Percentiles rank a stretch among this genome's conserved stretches.
Conservation (phyloP, 2,888 invertebrate genomes). For the Teleiodes luculella region DNA sequence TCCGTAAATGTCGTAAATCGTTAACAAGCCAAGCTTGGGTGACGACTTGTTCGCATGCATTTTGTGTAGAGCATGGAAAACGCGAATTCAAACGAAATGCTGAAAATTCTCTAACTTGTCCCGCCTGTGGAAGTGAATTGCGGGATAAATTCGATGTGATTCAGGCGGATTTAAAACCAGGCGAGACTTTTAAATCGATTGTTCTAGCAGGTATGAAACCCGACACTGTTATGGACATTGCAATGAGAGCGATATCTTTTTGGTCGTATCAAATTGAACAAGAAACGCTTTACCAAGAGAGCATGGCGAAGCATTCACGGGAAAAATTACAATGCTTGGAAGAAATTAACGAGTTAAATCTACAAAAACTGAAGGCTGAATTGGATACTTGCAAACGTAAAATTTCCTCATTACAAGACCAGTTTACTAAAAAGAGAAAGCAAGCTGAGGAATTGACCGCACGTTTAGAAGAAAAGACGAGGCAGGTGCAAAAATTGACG, state of each 20-base stretch:
- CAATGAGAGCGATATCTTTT: slow-evolving; percentile 76
- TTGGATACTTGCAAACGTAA: slow-evolving; percentile 69
- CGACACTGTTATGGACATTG: slow-evolving; percentile 75
- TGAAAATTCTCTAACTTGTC: slow-evolving; percentile 67
- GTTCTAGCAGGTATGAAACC: slow-evolving; percentile 75
- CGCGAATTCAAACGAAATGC: slow-evolving; percentile 66
- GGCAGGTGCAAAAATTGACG: slow-evolving; percentile 69
- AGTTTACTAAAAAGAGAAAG: slow-evolving; percentile 64
- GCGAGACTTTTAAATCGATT: slow-evolving; percentile 74
- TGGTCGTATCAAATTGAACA: slow-evolving; percentile 77
- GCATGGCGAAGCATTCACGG: slow-evolving; percentile 63
- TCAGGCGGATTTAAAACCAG: slow-evolving; percentile 71
- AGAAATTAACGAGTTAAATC: slow-evolving; percentile 63
- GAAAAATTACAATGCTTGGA: slow-evolving; percentile 69
- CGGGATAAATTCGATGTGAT: slow-evolving; percentile 74
- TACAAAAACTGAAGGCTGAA: slow-evolving; percentile 70
- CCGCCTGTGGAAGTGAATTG: slow-evolving; percentile 71
- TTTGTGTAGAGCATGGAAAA: slow-evolving; percentile 75
- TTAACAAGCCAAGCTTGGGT: slow-evolving; percentile 72
- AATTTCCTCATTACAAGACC: slow-evolving; percentile 59
- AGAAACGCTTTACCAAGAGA: slow-evolving; percentile 72
- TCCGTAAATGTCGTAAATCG: slow-evolving; percentile 71
- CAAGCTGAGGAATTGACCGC: slow-evolving; percentile 67
- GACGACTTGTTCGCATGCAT: slow-evolving; percentile 76
- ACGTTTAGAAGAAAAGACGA: slow-evolving; percentile 60